Evolutionary conservation across 2,797 vertebrate species (phyloP).

Genomic region (Enteromius unitaeniatus): DNA sequence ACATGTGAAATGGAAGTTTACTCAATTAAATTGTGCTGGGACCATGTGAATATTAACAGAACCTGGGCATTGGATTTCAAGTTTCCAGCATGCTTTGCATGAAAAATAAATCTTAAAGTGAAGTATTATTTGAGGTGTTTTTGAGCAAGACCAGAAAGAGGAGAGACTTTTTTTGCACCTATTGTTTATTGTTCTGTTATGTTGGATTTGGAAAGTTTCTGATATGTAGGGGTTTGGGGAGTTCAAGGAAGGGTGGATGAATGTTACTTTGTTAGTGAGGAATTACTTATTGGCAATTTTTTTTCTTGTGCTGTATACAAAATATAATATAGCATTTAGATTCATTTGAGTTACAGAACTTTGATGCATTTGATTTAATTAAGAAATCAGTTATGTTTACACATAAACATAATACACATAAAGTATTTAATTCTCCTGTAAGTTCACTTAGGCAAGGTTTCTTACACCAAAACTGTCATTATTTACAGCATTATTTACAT

Average conservation of each 20-base stretch:
- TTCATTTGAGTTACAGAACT: background rate
- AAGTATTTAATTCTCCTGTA: background rate
- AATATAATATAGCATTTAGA: too few species aligned
- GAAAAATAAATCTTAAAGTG: background rate
- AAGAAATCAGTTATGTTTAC: background rate
- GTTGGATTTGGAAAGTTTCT: background rate
- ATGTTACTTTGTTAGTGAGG: background rate
- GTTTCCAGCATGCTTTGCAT: background rate
- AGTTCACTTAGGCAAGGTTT: background rate
- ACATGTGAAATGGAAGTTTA: background rate
- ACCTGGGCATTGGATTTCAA: background rate
- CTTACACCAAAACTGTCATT: background rate
- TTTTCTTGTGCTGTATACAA: background rate
- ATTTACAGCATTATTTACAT: background rate
- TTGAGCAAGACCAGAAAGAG: background rate
- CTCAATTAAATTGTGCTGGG: background rate
- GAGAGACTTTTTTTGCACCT: background rate
- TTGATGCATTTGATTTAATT: background rate
- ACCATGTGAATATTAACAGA: constrained; percentile 1
- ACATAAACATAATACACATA: too few species aligned
- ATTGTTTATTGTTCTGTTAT: background rate
- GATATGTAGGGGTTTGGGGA: background rate
- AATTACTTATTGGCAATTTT: background rate
- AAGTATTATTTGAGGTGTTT: background rate
- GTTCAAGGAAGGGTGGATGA: background rate